These are phyloP conservation scores for Mirza zaza DNA, from an alignment of 2,113 vertebrate species.

Conservation along the genomic window DNA sequence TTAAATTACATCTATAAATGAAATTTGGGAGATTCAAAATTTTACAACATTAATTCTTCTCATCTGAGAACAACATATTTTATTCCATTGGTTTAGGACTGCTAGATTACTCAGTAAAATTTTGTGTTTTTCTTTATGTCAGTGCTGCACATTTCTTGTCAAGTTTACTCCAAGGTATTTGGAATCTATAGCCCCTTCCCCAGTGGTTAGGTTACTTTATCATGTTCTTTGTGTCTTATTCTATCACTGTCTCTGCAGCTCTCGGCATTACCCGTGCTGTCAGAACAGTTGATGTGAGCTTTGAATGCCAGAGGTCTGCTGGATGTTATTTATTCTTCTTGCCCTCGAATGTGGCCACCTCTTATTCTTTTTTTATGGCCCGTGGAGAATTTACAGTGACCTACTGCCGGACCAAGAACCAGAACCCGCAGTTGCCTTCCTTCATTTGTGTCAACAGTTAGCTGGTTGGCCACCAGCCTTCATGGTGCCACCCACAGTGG, in stretches of 20 bases:
- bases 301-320: not conserved
- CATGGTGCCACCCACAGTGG: not conserved
- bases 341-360: not conserved
- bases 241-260: not conserved
- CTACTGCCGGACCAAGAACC: not conserved
- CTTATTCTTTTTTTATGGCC: not conserved
- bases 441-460: not conserved
- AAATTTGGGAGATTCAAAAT: constrained; percentile 17
- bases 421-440: not conserved
- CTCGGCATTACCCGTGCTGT: not conserved
- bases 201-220: not conserved
- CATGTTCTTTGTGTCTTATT: not conserved
- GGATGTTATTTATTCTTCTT: constrained; percentile 39
- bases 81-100: not conserved
- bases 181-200: constrained; percentile 24
- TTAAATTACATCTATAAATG: not conserved
- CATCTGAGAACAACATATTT: not conserved
- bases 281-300: not conserved
- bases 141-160: not conserved
- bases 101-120: not conserved
- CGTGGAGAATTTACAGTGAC: not conserved
- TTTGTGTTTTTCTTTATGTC: not conserved
- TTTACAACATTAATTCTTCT: not conserved
- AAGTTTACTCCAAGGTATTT: not conserved
- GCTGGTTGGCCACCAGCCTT: not conserved